Conservation (phyloP, 1,140 invertebrate genomes). For the Calliopsis andreniformis region DNA sequence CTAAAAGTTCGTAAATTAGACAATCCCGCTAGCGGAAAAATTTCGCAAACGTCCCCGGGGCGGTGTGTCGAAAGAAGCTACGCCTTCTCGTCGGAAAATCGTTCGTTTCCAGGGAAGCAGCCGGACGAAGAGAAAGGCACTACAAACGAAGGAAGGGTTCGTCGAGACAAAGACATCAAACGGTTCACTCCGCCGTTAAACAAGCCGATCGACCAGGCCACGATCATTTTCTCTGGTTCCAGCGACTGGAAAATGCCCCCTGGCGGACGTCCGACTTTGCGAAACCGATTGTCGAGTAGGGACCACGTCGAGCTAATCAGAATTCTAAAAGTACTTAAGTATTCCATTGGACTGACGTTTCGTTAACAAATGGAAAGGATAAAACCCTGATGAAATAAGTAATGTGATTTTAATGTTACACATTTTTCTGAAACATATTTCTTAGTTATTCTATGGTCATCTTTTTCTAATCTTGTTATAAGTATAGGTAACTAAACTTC, state of each 20-base stretch:
- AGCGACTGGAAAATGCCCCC: slow-evolving; percentile 43
- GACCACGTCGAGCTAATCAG: too few species aligned
- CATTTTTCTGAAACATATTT: too few species aligned
- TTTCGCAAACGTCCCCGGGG: slow-evolving; percentile 1
- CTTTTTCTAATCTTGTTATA: too few species aligned
- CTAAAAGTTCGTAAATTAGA: too few species aligned
- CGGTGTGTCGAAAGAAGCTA: slow-evolving; percentile 34
- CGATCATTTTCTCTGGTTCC: slow-evolving; percentile 41
- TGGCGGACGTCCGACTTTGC: slow-evolving; percentile 66
- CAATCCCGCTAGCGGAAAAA: too few species aligned
- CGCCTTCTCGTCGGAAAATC: slow-evolving; percentile 36
- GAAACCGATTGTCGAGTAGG: slow-evolving; percentile 41
- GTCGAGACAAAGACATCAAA: slow-evolving; percentile 59
- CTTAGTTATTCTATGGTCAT: too few species aligned
- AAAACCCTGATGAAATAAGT: too few species aligned
- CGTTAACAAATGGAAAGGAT: too few species aligned
- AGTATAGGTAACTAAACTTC: too few species aligned
- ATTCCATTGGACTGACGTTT: too few species aligned
- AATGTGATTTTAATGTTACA: too few species aligned
- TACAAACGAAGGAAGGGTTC: slow-evolving; percentile 41
- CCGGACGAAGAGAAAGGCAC: slow-evolving; percentile 31
- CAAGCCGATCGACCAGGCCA: slow-evolving; percentile 37
- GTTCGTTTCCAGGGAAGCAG: slow-evolving; percentile 30
- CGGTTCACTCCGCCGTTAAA: slow-evolving; percentile 51
- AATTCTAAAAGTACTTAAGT: too few species aligned